Percentiles rank a stretch among this genome's conserved stretches.
Evolutionary conservation across 1,140 invertebrate genomes (phyloP).

Genomic region (Drosophila kohkoa): DNA sequence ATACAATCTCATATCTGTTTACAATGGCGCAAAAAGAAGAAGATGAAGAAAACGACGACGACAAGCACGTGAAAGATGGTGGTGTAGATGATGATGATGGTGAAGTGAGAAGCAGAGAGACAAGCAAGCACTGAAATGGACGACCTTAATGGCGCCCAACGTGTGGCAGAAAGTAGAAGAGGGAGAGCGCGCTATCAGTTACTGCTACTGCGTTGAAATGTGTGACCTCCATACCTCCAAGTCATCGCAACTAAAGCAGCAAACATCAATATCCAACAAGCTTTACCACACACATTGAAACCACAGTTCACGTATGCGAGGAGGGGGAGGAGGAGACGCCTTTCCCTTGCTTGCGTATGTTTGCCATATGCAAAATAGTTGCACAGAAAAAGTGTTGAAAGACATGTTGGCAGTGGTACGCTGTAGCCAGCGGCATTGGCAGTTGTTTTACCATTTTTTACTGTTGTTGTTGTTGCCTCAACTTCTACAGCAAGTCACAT

Average conservation of each 20-base stretch:
- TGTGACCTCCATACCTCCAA: conserved; percentile 29
- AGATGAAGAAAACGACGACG: conserved; percentile 7
- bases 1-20: conserved; percentile 62
- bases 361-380: conserved; percentile 77
- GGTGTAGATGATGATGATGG: conserved; percentile 52
- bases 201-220: conserved; percentile 32
- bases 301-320: conserved; percentile 1
- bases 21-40: conserved; percentile 49
- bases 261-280: conserved; percentile 58
- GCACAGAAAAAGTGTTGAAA: conserved; percentile 66
- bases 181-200: conserved; percentile 20
- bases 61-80: conserved; percentile 47
- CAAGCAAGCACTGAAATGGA: conserved; percentile 1
- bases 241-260: conserved; percentile 41
- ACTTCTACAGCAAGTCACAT: background rate
- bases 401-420: conserved; percentile 41
- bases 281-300: conserved; percentile 43
- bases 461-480: background rate
- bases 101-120: conserved; percentile 1
- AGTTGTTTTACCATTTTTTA: conserved; percentile 38
- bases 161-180: background rate
- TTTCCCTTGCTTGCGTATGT: background rate
- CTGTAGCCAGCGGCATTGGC: conserved; percentile 49
- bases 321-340: too few relatives aligned
- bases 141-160: conserved; percentile 41